These are phyloP conservation scores for Bellardia pandia DNA, from an alignment of 2,888 invertebrate genomes.

Conservation along the genomic window DNA sequence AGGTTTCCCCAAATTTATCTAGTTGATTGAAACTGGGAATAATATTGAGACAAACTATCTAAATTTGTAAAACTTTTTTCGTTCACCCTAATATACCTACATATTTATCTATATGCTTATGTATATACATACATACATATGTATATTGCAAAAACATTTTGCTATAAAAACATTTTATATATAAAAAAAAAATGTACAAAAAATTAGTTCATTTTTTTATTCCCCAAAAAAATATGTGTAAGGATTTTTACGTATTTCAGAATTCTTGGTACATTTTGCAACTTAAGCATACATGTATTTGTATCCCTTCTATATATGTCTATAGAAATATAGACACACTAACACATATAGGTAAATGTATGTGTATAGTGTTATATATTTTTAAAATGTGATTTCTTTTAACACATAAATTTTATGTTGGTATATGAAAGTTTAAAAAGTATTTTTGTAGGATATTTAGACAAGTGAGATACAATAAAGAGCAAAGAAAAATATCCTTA, in stretches of 20 bases:
- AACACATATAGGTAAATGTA: background rate
- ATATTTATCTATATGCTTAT: slow-evolving; percentile 11
- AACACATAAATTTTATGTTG: slow-evolving; percentile 57
- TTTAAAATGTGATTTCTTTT: slow-evolving; percentile 57
- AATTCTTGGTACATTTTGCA: slow-evolving; percentile 48
- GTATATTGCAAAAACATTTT: background rate
- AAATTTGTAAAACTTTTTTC: no score
- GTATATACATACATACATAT: background rate
- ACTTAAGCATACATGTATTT: slow-evolving; percentile 13
- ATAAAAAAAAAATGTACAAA: slow-evolving; percentile 37
- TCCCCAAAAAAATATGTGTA: slow-evolving; percentile 45
- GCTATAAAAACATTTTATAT: slow-evolving; percentile 43
- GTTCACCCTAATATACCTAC: background rate
- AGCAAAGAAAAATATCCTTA: background rate
- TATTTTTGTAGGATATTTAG: background rate
- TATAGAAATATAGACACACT: background rate
- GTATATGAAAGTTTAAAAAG: slow-evolving; percentile 19
- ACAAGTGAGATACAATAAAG: background rate
- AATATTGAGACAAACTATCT: no score
- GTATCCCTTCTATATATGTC: background rate
- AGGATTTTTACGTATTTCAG: slow-evolving; percentile 38
- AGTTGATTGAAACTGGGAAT: no score
- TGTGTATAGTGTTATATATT: slow-evolving; percentile 17
- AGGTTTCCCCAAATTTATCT: no score
- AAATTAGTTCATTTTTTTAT: slow-evolving; percentile 39